phyloP scores from a whole-genome alignment of 2,888 invertebrate genomes.

The Drosophila mimetica region DNA sequence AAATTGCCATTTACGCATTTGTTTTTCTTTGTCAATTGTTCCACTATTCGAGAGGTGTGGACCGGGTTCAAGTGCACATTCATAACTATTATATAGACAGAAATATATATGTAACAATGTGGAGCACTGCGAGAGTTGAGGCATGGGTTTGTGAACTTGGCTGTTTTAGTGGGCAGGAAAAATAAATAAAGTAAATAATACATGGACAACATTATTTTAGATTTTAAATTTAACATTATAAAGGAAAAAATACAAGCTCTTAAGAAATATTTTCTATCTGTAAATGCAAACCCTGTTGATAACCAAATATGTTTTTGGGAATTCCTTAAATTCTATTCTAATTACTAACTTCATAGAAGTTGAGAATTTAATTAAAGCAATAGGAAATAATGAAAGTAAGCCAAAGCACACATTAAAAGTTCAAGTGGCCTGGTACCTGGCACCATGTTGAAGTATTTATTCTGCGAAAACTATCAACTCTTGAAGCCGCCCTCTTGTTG shows the following conservation, averaged over 20 bases:
- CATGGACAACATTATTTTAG: too few relatives aligned
- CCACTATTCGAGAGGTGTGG: constrained; percentile 56
- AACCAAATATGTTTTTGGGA: too few relatives aligned
- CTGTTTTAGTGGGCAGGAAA: background rate
- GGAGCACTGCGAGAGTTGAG: constrained; percentile 30
- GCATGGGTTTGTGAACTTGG: constrained; percentile 15
- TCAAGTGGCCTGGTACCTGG: constrained; percentile 20
- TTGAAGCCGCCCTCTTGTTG: constrained; percentile 19
- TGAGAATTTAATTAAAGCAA: too few relatives aligned
- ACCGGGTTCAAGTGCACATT: constrained; percentile 72
- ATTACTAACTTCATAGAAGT: too few relatives aligned
- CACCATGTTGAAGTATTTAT: constrained; percentile 20
- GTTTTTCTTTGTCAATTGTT: constrained; percentile 73
- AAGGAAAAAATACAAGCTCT: too few relatives aligned
- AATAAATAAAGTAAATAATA: too few relatives aligned
- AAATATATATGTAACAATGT: constrained; percentile 26
- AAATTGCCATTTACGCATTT: constrained; percentile 71
- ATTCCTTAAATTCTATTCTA: too few relatives aligned
- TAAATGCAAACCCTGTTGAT: too few relatives aligned
- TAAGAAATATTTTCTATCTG: too few relatives aligned
- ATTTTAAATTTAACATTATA: too few relatives aligned
- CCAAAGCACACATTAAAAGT: too few relatives aligned
- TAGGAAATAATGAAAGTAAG: too few relatives aligned
- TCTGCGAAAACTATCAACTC: constrained; percentile 22
- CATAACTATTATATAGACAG: constrained; percentile 30